Base-by-base conservation (phyloP, 1,140 invertebrate species). In the Drosophila lowei region DNA sequence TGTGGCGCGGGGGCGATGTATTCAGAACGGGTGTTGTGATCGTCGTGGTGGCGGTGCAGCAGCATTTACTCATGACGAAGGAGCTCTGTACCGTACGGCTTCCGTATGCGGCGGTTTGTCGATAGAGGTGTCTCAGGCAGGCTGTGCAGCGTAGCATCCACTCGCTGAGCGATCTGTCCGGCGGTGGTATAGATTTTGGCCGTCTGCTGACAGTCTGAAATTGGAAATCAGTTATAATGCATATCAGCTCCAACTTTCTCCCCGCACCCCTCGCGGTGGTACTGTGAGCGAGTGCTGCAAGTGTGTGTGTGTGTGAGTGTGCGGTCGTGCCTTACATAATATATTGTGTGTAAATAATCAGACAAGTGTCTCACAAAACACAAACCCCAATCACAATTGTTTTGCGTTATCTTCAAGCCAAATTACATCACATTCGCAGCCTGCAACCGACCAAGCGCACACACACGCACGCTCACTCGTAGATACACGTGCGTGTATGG, bases 341-440 rank as follows among this genome's bases (percentile, higher is more conserved):
- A 72, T 55, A 42, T 55, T 47, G 23, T 46, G 3, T 34, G 28
- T 9, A 38, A 46, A 53, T 34, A 47, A 59, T 44, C 30, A 21
- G 49, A 64, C 21, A 49, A 38, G 34, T 53, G 16, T 53, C 8
- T 15, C 50, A 38, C 34, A 38, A 38, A 38, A 38, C 34, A 38
- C 34, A 38, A 38, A 38, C 3, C 34, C 34, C 34, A 38, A 38
- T 38, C 34, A 38, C 34, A 38, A 34, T 43, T 67, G 41, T 44
- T 52, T 61, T 50, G 42, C 57, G 42, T 73, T 71, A 78, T 84
- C 63, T 74, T 15, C 42, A 25, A 25, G 3, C 8, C 44, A 54
- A 80, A 81, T 81, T 81, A 81, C 79, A 81, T 81, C 79, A 81
- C 75, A 59, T 52, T 65, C 42, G 41, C 25, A 57, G 48, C 47